Evolutionary conservation across 2,113 vertebrate species (phyloP).

Genomic region (Psophia crepitans): DNA sequence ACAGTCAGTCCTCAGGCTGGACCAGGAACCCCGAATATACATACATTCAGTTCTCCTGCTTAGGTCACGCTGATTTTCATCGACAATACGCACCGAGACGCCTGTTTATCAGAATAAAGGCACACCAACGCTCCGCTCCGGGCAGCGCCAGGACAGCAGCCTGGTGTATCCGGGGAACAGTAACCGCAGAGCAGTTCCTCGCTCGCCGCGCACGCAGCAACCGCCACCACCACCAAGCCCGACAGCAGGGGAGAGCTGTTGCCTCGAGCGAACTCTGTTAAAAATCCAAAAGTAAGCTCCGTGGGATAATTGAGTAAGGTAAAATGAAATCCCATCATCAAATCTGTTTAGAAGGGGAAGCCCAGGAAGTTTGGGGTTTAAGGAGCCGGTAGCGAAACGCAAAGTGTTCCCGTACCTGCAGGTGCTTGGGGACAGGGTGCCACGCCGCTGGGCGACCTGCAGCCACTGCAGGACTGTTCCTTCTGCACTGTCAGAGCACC

Average conservation of each 20-base stretch:
- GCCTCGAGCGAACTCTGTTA: neutral
- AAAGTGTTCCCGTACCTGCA: neutral
- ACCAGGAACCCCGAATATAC: neutral
- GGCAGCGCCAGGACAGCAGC: neutral
- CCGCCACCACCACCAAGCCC: neutral
- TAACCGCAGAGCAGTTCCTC: neutral
- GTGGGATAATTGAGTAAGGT: neutral
- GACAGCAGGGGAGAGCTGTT: neutral
- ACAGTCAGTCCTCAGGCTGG: neutral
- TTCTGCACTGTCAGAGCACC: fast-evolving
- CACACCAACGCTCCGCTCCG: neutral
- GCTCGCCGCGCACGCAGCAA: neutral
- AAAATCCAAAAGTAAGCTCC: neutral
- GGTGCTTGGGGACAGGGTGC: neutral
- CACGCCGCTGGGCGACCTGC: neutral
- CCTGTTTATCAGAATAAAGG: neutral
- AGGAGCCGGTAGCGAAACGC: neutral
- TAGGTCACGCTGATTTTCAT: neutral
- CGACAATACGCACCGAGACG: neutral
- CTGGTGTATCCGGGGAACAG: neutral
- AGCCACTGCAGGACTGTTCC: neutral
- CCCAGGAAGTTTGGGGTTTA: neutral
- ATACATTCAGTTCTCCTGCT: neutral
- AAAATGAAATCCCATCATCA: neutral
- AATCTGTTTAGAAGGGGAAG: neutral